Conservation (phyloP, 2,888 invertebrate species). For the Sicus ferrugineus region DNA sequence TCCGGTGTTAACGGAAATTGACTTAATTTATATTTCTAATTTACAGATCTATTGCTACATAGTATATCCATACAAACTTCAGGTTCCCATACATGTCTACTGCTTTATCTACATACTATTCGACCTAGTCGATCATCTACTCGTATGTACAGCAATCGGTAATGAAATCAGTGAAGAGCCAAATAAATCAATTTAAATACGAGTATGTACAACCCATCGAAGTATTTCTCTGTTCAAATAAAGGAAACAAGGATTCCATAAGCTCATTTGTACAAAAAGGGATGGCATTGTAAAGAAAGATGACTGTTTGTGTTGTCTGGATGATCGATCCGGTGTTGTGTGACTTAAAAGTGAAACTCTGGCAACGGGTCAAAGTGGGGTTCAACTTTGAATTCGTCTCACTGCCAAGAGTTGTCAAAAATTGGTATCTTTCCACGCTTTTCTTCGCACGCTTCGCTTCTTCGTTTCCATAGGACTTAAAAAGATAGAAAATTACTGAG, state of each 20-base stretch:
- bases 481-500: not conserved
- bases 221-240: slow-evolving; percentile 29
- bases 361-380: not conserved
- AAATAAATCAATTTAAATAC: not conserved
- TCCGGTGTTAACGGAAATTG: too few species aligned
- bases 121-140: not conserved
- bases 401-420: slow-evolving; percentile 21
- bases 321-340: not conserved
- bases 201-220: slow-evolving; percentile 41
- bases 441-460: slow-evolving; percentile 1
- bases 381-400: not conserved
- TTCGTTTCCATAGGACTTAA: not conserved
- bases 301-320: not conserved
- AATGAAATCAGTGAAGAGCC: too few species aligned
- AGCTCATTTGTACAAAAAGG: not conserved
- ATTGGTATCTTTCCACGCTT: slow-evolving; percentile 7
- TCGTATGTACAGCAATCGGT: too few species aligned
- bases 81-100: not conserved
- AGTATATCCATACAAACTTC: not conserved
- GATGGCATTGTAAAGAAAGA: not conserved
- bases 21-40: not conserved
- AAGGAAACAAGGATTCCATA: not conserved
- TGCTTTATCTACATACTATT: not conserved
- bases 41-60: not conserved
- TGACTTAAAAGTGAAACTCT: not conserved